Base-by-base conservation (phyloP, 2,888 invertebrate genomes). In the Euplagia quadripunctaria region DNA sequence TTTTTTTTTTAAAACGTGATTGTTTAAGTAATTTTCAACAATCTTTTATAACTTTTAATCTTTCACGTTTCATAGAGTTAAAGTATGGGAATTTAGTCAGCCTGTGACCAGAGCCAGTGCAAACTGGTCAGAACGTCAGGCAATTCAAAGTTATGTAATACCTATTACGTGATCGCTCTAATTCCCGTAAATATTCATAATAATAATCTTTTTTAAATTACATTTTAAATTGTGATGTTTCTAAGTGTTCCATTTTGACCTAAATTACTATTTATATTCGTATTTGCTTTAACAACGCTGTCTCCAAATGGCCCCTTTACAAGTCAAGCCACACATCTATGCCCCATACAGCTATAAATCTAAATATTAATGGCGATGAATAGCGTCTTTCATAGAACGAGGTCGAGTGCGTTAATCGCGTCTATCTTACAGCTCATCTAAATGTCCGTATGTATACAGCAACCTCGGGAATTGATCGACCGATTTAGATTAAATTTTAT, bases 401-500 rank as follows among this genome's bases (percentile, higher is more conserved):
- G 82, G 82, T 79, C 82, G 80, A 80, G 82, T 74, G 67, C 82
- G 71, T 71, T 82, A 82, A 82, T 82, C 82, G 76, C 66, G 71
- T 80, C 70, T 71, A 83, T 82, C 83, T 79, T 68, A 71, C n/a
- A 72, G 76, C 79, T 77, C 82, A 83, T 83, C 82, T 83, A 83
- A 82, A 83, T 80, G 83, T 83, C 72, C 73, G 84, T 83, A 83
- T 82, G 84, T 80, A 79, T 82, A 73, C 76, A 81, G 77, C 72
- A 82, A 77, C 82, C 83, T 82, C 82, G 82, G 79, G 79, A 83
- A 83, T 77, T 82, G 82, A 83, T 83, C 82, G 82, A 77, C 80
- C 82, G 82, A 83, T 83, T 82, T 82, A 83, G 82, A 83, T 83
- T 82, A 83, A 78, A 78, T 82, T 82, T 83, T 79, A 82, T 83